Evolutionary conservation across 2,888 invertebrate genomes (phyloP), one percentile per base, ranked within the genome.

Genomic region (Leptopilina drosophilae): DNA sequence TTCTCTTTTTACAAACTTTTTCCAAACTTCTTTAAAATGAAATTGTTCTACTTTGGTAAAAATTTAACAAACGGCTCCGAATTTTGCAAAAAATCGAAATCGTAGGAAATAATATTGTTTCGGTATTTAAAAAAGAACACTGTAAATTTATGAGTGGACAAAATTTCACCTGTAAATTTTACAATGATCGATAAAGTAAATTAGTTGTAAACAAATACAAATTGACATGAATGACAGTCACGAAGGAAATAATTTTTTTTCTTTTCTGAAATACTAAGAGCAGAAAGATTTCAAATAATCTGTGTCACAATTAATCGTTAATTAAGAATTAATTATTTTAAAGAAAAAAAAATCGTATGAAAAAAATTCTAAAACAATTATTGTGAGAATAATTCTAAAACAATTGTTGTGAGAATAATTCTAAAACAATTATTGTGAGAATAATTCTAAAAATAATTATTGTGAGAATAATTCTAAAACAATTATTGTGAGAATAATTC

Each of bases 121-220:
- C 42, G 6, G 6, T 8, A 42, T 42, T 42, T 67, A 15, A 20
- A 15, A 33, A 33, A 33, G 20, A 42, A 8, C 42, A 8, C 42
- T 1, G 49, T 46, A 67, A 67, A 4, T 2, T 67, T 67, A 9
- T 15, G 20, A 67, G 20, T 46, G 20, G 11, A n/a, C n/a, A 73
- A 33, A 14, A 73, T 56, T 53, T 73, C 9, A 33, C 56, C 56
- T 56, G n/a, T 67, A 46, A 8, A 53, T 56, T 56, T 33, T 73
- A 73, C 56, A 73, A 56, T 7, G 14, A 56, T 73, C 9, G 7
- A 69, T 69, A 7, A 3, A 1, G 5, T 33, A 5, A 40, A n/a
- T 5, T 33, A 56, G 26, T 9, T 53, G 26, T 33, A 33, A 33
- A 33, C 33, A 33, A 33, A 33, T 69, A 11, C 12, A 6, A 8